phyloP scores from a whole-genome alignment of 2,888 invertebrate species.

The Scrobipalpa costella region DNA sequence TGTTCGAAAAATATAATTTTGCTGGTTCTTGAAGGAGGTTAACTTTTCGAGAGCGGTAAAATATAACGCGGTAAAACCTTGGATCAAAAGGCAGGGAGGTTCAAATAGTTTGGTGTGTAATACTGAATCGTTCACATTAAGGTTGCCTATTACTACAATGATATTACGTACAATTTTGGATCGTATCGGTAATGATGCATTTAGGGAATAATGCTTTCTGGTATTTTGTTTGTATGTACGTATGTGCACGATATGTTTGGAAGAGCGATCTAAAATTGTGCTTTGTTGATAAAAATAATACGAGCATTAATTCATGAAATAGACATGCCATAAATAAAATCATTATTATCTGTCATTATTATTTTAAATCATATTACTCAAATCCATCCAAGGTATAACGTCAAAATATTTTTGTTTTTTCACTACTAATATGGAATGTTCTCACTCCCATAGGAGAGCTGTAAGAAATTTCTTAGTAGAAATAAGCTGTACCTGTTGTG shows the following conservation, averaged over 20 bases:
- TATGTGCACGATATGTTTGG: not conserved
- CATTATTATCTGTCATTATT: too few relatives aligned
- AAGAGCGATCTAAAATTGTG: not conserved
- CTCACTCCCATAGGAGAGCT: too few relatives aligned
- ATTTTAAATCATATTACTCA: too few relatives aligned
- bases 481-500: too few relatives aligned
- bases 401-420: too few relatives aligned
- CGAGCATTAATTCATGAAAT: too few relatives aligned
- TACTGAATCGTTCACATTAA: slow-evolving; percentile 64
- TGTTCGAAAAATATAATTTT: not conserved
- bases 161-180: slow-evolving; percentile 66
- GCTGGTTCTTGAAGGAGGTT: not conserved
- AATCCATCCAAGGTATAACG: too few relatives aligned
- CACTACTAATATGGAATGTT: too few relatives aligned
- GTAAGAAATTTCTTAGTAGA: too few relatives aligned
- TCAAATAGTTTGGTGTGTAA: slow-evolving; percentile 46
- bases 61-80: slow-evolving; percentile 37
- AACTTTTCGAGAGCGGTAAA: not conserved
- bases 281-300: not conserved
- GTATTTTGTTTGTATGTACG: not conserved
- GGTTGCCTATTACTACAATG: slow-evolving; percentile 64
- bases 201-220: slow-evolving; percentile 8
- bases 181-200: slow-evolving; percentile 61
- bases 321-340: too few relatives aligned
- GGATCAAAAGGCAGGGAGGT: slow-evolving; percentile 42